Evolutionary conservation across 2,888 invertebrate species (phyloP), one percentile per base, ranked within the genome.

Genomic region (Cerastoderma edule): DNA sequence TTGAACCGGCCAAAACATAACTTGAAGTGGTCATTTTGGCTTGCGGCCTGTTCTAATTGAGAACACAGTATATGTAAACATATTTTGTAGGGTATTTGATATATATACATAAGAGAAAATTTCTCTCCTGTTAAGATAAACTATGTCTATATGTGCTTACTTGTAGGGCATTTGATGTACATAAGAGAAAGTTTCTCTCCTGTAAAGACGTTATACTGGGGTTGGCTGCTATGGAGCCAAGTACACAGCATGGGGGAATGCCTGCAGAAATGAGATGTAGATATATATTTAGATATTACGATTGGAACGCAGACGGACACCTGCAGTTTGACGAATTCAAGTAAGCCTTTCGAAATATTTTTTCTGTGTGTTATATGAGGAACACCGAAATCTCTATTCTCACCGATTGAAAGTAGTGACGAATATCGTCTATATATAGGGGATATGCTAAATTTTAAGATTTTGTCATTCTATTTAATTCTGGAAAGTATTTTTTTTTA

Each of bases 251-350:
- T 91, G 95, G 94, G 24, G 95, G 95, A 0, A 85, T 94, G 33
- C 93, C 95, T 0, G 95, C 95, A 0, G 96, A 96, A 90, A 93
- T 95, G 82, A 93, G 96, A 44, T 95, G 95, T 90, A 93, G 95
- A 87, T 96, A 95, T 88, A 95, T 96, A 79, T 96, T 96, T 88
- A 94, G 95, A 93, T 96, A 94, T 83, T 92, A 91, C 84, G 91
- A 92, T 67, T 54, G 74, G 39, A 89, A 92, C 75, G 69, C 78
- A 33, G 92, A 92, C 84, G 91, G 90, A 3, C 79, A 83, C 39
- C 80, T 92, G 79, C 95, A 94, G 83, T 94, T 94, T 79, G 92
- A 93, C 28, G 95, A 95, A 90, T 94, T 95, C 85, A 95, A 87
- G 92, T 92, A 78, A 83, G 86, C 75, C 13, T 10, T 4, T 50